Evolutionary conservation across 2,888 invertebrate species (phyloP).

Genomic region (Agonopterix subpropinquella): DNA sequence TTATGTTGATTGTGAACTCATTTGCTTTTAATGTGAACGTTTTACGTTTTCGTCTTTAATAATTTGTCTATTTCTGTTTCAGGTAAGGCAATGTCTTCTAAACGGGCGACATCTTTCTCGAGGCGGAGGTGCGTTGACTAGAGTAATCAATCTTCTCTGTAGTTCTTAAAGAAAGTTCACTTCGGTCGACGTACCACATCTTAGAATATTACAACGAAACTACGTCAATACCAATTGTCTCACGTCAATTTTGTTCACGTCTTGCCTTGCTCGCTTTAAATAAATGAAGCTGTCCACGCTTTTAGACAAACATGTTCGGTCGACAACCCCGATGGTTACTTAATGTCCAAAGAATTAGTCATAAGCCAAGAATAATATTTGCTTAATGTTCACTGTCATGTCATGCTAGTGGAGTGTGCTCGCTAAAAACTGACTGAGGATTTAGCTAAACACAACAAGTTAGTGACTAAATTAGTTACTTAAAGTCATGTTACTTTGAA

Average conservation of each 20-base stretch:
- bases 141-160: conserved; percentile 31
- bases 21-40: background rate
- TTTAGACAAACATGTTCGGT: conserved; percentile 55
- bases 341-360: conserved; percentile 64
- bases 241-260: conserved; percentile 32
- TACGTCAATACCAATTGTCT: conserved; percentile 21
- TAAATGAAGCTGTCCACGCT: conserved; percentile 44
- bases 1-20: background rate
- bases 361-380: conserved; percentile 50
- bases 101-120: conserved; percentile 54
- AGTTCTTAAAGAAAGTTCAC: conserved; percentile 6
- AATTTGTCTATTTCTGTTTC: conserved; percentile 47
- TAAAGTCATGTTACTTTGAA: conserved; percentile 3
- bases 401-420: conserved; percentile 25
- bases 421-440: conserved; percentile 36
- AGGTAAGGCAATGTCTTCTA: conserved; percentile 72
- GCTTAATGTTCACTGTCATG: conserved; percentile 35
- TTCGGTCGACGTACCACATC: conserved; percentile 40
- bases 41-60: background rate
- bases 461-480: conserved; percentile 8
- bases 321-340: conserved; percentile 66
- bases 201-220: conserved; percentile 16
- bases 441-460: conserved; percentile 22
- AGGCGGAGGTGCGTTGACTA: conserved; percentile 46
- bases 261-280: conserved; percentile 32